Evolutionary conservation across 2,113 vertebrate genomes (phyloP).

Genomic region (Scortum barcoo): DNA sequence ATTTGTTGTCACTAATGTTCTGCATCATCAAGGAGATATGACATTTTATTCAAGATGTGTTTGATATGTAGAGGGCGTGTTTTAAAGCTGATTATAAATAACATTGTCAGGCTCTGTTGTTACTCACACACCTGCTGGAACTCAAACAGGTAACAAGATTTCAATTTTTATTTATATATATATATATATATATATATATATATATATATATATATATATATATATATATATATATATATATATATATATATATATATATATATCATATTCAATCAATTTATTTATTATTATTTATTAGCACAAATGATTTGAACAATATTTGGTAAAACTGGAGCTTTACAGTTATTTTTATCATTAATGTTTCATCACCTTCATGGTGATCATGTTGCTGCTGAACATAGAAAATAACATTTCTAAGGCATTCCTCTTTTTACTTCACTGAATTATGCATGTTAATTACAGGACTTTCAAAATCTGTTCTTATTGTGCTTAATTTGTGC

Average conservation of each 20-base stretch:
- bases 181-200: too few relatives aligned
- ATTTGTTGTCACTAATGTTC: neutral
- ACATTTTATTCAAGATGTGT: neutral
- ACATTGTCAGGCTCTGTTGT: neutral
- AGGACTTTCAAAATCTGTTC: too few relatives aligned
- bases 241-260: too few relatives aligned
- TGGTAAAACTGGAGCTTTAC: too few relatives aligned
- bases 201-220: too few relatives aligned
- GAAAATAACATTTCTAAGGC: too few relatives aligned
- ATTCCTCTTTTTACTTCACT: neutral
- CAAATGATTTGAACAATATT: neutral
- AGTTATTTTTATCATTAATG: neutral
- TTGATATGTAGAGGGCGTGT: neutral
- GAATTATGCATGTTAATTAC: neutral
- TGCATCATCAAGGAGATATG: neutral
- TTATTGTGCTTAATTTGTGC: too few relatives aligned
- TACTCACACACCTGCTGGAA: neutral
- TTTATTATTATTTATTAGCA: too few relatives aligned
- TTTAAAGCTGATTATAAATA: neutral
- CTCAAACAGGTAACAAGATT: conserved; percentile 28
- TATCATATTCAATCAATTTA: too few relatives aligned
- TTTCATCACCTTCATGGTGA: neutral
- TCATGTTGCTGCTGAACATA: neutral
- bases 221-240: too few relatives aligned
- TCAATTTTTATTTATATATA: too few relatives aligned